A percentile compares a stretch with the other conserved stretches of the same genome.
These are phyloP conservation scores for Periophthalmodon schlosseri DNA, from an alignment of 2,113 vertebrate genomes.

Conservation along the genomic window DNA sequence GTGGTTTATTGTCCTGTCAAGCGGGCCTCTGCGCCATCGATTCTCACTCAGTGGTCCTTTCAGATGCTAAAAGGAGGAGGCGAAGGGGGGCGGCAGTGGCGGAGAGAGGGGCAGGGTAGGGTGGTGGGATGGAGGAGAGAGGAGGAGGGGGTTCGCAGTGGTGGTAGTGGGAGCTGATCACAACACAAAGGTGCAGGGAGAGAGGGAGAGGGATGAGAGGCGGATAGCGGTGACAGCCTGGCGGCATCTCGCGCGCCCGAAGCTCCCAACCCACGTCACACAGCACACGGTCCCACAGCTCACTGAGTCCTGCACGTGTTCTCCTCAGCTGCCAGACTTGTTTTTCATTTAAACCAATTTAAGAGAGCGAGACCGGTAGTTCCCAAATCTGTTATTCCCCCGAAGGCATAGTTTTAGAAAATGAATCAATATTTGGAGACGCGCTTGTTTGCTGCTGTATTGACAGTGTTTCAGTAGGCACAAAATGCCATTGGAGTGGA, in stretches of 20 bases:
- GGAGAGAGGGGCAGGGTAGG: constrained; percentile 38
- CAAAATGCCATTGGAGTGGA: neutral
- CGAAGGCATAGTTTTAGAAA: constrained; percentile 6
- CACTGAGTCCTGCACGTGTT: neutral
- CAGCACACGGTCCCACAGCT: neutral
- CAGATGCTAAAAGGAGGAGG: constrained; percentile 81
- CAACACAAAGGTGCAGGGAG: constrained; percentile 77
- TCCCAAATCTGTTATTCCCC: constrained; percentile 1
- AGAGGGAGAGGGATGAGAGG: constrained; percentile 12
- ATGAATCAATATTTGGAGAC: constrained; percentile 34
- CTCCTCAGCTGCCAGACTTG: neutral
- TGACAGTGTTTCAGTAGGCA: neutral
- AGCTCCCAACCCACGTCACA: neutral
- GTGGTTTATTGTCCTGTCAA: constrained; percentile 85
- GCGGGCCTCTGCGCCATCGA: constrained; percentile 84
- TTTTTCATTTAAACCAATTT: neutral
- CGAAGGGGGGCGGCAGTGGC: constrained; percentile 42
- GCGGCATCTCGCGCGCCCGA: constrained; percentile 20
- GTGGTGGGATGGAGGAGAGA: constrained; percentile 44
- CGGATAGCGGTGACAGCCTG: constrained; percentile 24
- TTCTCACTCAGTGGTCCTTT: constrained; percentile 81
- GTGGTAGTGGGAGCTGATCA: constrained; percentile 71
- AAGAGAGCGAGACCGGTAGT: neutral
- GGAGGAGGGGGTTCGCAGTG: constrained; percentile 63
- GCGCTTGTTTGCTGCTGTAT: neutral